Conservation (phyloP, 2,888 invertebrate genomes). For the Axea sp. region DNA sequence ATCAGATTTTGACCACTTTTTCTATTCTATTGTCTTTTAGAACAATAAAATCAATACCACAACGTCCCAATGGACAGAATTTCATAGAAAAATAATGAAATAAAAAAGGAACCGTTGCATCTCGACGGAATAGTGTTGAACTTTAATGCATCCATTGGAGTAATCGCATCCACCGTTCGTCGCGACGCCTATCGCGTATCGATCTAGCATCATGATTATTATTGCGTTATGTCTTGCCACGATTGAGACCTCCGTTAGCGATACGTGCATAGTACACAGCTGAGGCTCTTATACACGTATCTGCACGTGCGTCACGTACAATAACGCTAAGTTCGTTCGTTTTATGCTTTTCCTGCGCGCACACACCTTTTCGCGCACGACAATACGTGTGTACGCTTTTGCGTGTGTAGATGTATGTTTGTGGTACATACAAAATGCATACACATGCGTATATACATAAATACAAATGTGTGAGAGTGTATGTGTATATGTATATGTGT, state of each 20-base stretch:
- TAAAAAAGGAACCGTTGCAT: too few relatives aligned
- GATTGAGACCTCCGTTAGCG: constrained; percentile 75
- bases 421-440: too few relatives aligned
- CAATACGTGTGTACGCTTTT: constrained; percentile 4
- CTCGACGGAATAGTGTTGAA: constrained; percentile 67
- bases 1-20: too few relatives aligned
- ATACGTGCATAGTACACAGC: constrained; percentile 59
- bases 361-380: constrained; percentile 19
- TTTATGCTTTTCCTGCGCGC: constrained; percentile 57
- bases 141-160: constrained; percentile 67
- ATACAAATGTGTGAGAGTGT: background rate
- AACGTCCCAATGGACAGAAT: too few relatives aligned
- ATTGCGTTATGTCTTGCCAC: constrained; percentile 70
- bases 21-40: too few relatives aligned
- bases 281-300: constrained; percentile 41
- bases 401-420: too few relatives aligned
- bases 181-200: constrained; percentile 73
- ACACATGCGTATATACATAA: too few relatives aligned
- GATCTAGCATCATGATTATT: constrained; percentile 75
- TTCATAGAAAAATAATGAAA: too few relatives aligned
- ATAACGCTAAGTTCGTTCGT: constrained; percentile 56
- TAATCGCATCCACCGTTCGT: constrained; percentile 68
- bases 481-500: too few relatives aligned
- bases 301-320: constrained; percentile 52
- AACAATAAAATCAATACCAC: too few relatives aligned